phyloP scores from a whole-genome alignment of 2,113 vertebrate genomes.

The Spea bombifrons region DNA sequence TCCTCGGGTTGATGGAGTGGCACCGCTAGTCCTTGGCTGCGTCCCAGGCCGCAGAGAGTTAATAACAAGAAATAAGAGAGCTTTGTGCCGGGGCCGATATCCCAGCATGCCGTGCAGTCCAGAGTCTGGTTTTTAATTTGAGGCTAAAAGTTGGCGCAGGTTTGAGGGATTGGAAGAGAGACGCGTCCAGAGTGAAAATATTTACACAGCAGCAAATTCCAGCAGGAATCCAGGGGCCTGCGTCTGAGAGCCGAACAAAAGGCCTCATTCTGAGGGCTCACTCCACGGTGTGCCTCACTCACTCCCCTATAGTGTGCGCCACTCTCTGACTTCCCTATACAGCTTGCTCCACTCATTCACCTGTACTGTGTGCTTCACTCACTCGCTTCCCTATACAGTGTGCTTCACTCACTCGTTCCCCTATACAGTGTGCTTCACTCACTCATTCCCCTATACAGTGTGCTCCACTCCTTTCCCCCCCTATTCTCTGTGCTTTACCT shows the following conservation, averaged over 20 bases:
- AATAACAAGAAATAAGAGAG: slow-evolving; percentile 46
- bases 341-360: not conserved
- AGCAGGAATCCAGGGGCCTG: slow-evolving; percentile 44
- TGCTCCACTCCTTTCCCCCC: too few species aligned
- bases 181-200: slow-evolving; percentile 48
- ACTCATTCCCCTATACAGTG: not conserved
- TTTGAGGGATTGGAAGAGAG: slow-evolving; percentile 47
- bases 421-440: not conserved
- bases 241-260: slow-evolving; percentile 43
- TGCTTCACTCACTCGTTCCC: not conserved
- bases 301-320: not conserved
- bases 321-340: not conserved
- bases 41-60: slow-evolving; percentile 44
- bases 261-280: slow-evolving; percentile 37
- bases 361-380: not conserved
- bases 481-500: not conserved
- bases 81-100: slow-evolving; percentile 46
- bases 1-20: slow-evolving; percentile 2
- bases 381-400: not conserved
- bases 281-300: slow-evolving; percentile 16
- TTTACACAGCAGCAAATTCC: slow-evolving; percentile 50
- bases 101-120: slow-evolving; percentile 43
- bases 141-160: slow-evolving; percentile 46
- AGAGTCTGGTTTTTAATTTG: slow-evolving; percentile 47
- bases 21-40: slow-evolving; percentile 14